Base-by-base conservation (phyloP, 2,888 invertebrate genomes). In the Parasteatoda lunata region DNA sequence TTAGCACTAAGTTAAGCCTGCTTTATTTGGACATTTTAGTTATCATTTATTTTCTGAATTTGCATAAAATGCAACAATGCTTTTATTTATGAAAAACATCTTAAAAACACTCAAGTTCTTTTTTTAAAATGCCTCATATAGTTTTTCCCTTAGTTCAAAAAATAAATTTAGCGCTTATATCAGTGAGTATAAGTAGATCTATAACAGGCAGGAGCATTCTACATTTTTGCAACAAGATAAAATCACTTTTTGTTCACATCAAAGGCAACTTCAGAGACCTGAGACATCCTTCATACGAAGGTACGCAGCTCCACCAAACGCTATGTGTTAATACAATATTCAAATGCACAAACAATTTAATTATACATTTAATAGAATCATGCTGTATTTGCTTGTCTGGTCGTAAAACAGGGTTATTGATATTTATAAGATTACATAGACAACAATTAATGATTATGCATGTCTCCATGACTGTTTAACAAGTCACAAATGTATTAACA, bases 221-320 rank as follows among this genome's bases (percentile, higher is more conserved):
- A 73, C 78, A 59, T 79, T 77, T 78, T 82, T 47, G 72, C 84
- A 79, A 51, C 11, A 68, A 69, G 73, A 30, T 70, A 15, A 80
- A 76, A 77, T 77, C 77, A 69, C 68, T 87, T 59, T 59, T 87
- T 82, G 77, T 73, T 77, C 77, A 82, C 72, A 81, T 71, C 59
- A 77, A 81, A 87, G 82, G 77, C 77, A 87, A 85, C 79, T 79
- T 79, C 79, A 65, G 65, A 54, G 71, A 82, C 82, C 82, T 87
- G 82, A 87, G 82, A 82, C 86, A 59, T 72, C 49, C 78, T 77
- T 68, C 84, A 73, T 48, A 6, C 48, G 78, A 78, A 79, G 73
- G 79, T 73, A 79, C 54, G 51, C 54, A 75, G 75, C 70, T 86
- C 75, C 13, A 82, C 5, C 9, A 59, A 70, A 81, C 81, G 72